phyloP scores from a whole-genome alignment of 2,113 vertebrate genomes.

The Gallinago undulata region DNA sequence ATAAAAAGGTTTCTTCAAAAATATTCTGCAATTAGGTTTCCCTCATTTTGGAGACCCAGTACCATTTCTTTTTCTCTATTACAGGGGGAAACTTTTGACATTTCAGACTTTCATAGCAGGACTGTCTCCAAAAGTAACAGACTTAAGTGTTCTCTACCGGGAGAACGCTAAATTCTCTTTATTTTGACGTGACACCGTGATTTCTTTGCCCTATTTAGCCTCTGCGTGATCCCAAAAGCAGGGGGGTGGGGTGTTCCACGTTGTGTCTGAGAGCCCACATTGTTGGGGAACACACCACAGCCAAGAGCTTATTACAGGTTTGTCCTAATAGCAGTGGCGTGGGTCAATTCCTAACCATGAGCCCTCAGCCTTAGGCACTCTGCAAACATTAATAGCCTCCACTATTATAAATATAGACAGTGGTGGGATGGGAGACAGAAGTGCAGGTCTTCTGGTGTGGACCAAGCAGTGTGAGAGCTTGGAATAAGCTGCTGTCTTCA shows the following conservation, averaged over 20 bases:
- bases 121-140: background rate
- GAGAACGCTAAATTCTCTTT: background rate
- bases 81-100: background rate
- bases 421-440: background rate
- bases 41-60: background rate
- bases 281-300: background rate
- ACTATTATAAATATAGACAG: background rate
- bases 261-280: background rate
- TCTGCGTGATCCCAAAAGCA: background rate
- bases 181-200: background rate
- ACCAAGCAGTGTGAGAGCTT: background rate
- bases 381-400: background rate
- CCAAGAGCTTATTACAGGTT: background rate
- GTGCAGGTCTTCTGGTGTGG: background rate
- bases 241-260: no score
- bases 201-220: background rate
- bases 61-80: background rate
- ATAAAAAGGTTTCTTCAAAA: background rate
- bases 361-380: no score
- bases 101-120: background rate
- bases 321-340: background rate
- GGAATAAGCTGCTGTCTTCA: background rate
- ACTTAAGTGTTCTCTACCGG: background rate
- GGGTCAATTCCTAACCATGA: background rate
- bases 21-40: background rate